These are phyloP conservation scores for Penaeus monodon DNA, from an alignment of 2,888 invertebrate genomes.

Conservation along the genomic window DNA sequence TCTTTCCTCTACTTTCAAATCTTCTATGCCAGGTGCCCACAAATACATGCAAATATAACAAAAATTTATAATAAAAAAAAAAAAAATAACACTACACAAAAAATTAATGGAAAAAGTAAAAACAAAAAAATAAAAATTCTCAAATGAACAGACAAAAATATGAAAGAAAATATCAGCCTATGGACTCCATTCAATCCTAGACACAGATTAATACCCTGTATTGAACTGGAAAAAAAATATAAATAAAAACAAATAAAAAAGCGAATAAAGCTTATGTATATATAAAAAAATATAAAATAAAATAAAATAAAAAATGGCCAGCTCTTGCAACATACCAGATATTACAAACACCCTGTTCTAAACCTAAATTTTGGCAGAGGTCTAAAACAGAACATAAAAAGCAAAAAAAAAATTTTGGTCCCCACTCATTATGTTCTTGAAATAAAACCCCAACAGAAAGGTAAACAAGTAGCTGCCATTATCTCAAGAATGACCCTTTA, in stretches of 20 bases:
- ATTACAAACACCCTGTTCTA: background rate
- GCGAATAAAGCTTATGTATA: constrained; percentile 3
- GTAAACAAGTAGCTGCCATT: too few relatives aligned
- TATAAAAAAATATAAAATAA: background rate
- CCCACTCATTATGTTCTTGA: too few relatives aligned
- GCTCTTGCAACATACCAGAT: background rate
- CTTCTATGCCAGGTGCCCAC: too few relatives aligned
- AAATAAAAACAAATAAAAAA: constrained; percentile 6
- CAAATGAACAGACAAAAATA: too few relatives aligned
- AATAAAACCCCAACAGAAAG: too few relatives aligned
- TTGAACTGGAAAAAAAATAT: constrained; percentile 25
- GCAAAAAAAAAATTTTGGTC: too few relatives aligned
- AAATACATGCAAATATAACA: constrained; percentile 1
- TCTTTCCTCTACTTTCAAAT: background rate
- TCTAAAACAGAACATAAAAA: too few relatives aligned
- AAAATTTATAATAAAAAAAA: background rate
- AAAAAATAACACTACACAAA: too few relatives aligned
- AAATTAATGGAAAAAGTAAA: too few relatives aligned
- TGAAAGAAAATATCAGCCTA: too few relatives aligned
- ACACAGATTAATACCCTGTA: background rate
- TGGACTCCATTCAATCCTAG: background rate
- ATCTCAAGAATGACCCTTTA: too few relatives aligned
- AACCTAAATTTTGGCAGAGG: background rate
- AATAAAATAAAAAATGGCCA: background rate
- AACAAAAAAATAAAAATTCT: too few relatives aligned